These are phyloP conservation scores for Aeoliscus strigatus DNA, from an alignment of 2,797 vertebrate species.

Conservation along the genomic window DNA sequence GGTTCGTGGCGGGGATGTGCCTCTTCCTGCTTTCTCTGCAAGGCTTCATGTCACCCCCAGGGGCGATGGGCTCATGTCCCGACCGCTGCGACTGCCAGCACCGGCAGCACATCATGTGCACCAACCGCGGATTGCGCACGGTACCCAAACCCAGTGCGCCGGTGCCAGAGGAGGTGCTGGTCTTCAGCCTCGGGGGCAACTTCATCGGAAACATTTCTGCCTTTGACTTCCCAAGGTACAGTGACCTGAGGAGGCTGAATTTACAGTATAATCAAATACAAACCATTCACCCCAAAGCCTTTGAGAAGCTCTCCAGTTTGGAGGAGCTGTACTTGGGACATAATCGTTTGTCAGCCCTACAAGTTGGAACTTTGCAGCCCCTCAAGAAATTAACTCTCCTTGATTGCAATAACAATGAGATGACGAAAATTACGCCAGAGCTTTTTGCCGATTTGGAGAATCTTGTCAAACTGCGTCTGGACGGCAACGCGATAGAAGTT, in stretches of 20 bases:
- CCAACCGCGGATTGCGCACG: slow-evolving; percentile 85
- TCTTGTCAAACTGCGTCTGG: slow-evolving; percentile 86
- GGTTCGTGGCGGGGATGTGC: slow-evolving; percentile 44
- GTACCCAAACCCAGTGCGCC: slow-evolving; percentile 76
- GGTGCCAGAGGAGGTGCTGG: slow-evolving; percentile 74
- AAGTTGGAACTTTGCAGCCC: slow-evolving; percentile 77
- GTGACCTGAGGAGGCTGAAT: slow-evolving; percentile 82
- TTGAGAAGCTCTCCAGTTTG: slow-evolving; percentile 81
- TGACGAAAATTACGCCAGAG: slow-evolving; percentile 74
- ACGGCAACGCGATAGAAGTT: slow-evolving; percentile 81
- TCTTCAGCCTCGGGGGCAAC: slow-evolving; percentile 91
- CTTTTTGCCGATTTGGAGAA: slow-evolving; percentile 79
- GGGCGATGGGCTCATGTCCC: slow-evolving; percentile 75
- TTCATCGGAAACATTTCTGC: slow-evolving; percentile 88
- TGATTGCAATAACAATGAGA: slow-evolving; percentile 84
- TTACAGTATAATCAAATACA: slow-evolving; percentile 91
- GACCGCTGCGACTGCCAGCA: slow-evolving; percentile 90
- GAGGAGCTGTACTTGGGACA: slow-evolving; percentile 94
- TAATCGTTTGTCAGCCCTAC: slow-evolving; percentile 79
- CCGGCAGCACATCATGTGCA: slow-evolving; percentile 85
- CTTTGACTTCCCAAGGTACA: slow-evolving; percentile 81
- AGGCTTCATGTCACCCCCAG: slow-evolving; percentile 58
- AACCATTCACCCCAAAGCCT: slow-evolving; percentile 82
- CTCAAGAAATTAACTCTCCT: slow-evolving; percentile 84
- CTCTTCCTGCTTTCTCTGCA: slow-evolving; percentile 54